Evolutionary conservation across 2,888 invertebrate species (phyloP), one percentile per base, ranked within the genome.

Genomic region (Dynastes grantii): DNA sequence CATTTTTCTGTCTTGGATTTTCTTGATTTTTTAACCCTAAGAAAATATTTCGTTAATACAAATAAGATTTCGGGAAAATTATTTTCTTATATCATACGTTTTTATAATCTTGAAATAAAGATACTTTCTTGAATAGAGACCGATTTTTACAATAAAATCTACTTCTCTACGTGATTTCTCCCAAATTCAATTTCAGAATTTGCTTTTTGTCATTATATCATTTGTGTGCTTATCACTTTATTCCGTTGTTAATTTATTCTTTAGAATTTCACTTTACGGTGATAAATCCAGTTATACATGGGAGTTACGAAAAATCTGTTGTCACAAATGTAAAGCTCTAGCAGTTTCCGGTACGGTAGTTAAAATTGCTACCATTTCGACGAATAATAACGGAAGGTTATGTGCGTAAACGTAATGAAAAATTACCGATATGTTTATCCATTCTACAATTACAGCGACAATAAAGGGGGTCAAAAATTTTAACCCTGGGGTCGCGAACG

Each of bases 401-500:
- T 27, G 4, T 58, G 9, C 27, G 27, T 32, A 27, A 13, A 63
- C 27, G 79, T 83, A 84, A 84, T 88, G 88, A 88, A 88, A 88
- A 88, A 88, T 88, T 88, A 85, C 84, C 85, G 87, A 87, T 86
- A 84, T 88, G 87, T 88, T 88, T 88, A 88, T 88, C 85, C 83
- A 87, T 75, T 58, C 29, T 45, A 51, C 77, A 68, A 68, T 75
- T 75, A 75, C 32, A 86, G 87, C 84, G 87, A 88, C 87, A 88
- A 88, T 88, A 87, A 45, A 84, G 78, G 84, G 87, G 88, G 88
- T 87, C 87, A 87, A 87, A 88, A 87, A 85, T 84, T 87, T 89
- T 88, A 88, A 89, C 88, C 88, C 87, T 84, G 79, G 85, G 87
- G 85, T 85, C 85, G 81, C 84, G 75, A 67, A 45, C 80, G 79